Conservation (phyloP, 2,888 invertebrate genomes). For the Cotesia congregata region DNA sequence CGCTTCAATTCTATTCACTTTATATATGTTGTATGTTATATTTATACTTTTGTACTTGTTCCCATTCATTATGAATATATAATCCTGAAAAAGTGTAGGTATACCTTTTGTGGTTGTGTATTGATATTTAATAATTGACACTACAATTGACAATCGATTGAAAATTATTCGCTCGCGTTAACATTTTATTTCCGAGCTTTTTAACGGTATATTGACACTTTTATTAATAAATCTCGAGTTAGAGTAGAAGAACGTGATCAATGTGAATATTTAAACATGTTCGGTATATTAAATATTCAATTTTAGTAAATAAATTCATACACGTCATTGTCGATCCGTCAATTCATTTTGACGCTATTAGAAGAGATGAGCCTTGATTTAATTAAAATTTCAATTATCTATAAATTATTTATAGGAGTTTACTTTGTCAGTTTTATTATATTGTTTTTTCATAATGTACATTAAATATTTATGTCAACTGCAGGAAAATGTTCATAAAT, state of each 20-base stretch:
- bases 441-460: not conserved
- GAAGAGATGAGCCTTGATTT: not conserved
- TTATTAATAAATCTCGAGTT: not conserved
- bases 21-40: not conserved
- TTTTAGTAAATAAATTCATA: not conserved
- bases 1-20: not conserved
- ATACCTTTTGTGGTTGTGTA: not conserved
- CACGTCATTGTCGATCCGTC: not conserved
- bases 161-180: constrained; percentile 11
- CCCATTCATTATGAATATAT: not conserved
- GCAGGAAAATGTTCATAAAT: no score
- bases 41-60: not conserved
- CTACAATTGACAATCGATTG: constrained; percentile 26
- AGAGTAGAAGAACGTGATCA: not conserved
- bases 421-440: not conserved
- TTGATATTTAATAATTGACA: constrained; percentile 23
- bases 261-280: not conserved
- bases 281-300: not conserved
- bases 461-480: not conserved
- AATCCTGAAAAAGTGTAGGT: not conserved
- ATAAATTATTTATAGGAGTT: not conserved
- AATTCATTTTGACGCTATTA: not conserved
- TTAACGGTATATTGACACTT: not conserved
- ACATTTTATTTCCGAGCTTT: constrained; percentile 4
- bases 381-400: not conserved